These are phyloP conservation scores for Aulostomus chinensis DNA, from an alignment of 2,797 vertebrate genomes.

Conservation along the genomic window DNA sequence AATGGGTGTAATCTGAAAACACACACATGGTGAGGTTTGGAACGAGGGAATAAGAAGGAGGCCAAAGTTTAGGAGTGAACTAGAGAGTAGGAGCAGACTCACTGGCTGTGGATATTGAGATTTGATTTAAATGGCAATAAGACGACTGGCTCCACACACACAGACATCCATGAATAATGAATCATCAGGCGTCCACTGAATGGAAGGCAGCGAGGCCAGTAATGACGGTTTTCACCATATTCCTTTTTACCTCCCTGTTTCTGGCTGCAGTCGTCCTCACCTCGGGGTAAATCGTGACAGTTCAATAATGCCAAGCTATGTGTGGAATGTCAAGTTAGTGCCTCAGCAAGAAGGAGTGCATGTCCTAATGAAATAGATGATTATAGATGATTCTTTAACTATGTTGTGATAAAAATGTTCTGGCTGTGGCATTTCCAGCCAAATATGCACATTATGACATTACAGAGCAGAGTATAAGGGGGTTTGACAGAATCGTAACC, in stretches of 20 bases:
- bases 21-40: constrained; percentile 73
- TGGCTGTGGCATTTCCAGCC: too few relatives aligned
- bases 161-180: constrained; percentile 78
- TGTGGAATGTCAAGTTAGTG: constrained; percentile 81
- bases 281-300: constrained; percentile 80
- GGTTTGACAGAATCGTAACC: background rate
- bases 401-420: constrained; percentile 9
- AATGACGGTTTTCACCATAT: constrained; percentile 65
- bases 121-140: constrained; percentile 84
- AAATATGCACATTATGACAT: background rate
- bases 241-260: constrained; percentile 63
- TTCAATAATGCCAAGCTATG: constrained; percentile 84
- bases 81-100: constrained; percentile 40
- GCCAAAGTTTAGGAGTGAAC: constrained; percentile 64
- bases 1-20: constrained; percentile 80
- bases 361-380: constrained; percentile 42
- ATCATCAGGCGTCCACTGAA: constrained; percentile 59
- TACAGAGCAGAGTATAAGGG: too few relatives aligned
- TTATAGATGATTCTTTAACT: constrained; percentile 40
- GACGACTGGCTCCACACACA: constrained; percentile 63
- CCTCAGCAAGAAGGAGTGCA: constrained; percentile 59
- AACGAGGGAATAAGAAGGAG: constrained; percentile 54
- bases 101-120: constrained; percentile 63
- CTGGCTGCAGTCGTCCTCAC: constrained; percentile 63
- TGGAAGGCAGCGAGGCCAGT: constrained; percentile 49